Evolutionary conservation across 2,797 vertebrate species (phyloP).

Genomic region (Melanotaenia maccullochi): DNA sequence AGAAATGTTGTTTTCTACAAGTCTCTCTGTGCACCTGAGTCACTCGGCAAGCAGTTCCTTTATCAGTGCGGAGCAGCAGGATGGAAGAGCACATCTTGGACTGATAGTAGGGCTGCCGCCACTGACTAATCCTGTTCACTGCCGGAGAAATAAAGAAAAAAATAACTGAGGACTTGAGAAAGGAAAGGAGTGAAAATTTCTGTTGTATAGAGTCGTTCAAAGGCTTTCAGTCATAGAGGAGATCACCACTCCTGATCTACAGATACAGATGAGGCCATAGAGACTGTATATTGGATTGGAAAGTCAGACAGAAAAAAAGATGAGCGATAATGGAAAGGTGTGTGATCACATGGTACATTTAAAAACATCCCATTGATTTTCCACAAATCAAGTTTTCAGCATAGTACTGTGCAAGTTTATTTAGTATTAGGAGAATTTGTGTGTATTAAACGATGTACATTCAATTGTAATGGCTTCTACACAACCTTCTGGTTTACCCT

Average conservation of each 20-base stretch:
- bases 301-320: constrained; percentile 38
- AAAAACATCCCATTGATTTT: constrained; percentile 76
- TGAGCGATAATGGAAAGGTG: constrained; percentile 12
- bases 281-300: constrained; percentile 50
- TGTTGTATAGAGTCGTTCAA: constrained; percentile 72
- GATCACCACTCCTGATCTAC: constrained; percentile 66
- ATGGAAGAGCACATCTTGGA: constrained; percentile 79
- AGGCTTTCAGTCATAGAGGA: constrained; percentile 64
- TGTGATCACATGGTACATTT: constrained; percentile 50
- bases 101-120: constrained; percentile 76
- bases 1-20: constrained; percentile 76
- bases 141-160: constrained; percentile 72
- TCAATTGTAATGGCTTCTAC: constrained; percentile 79
- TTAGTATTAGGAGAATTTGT: constrained; percentile 72
- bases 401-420: constrained; percentile 57
- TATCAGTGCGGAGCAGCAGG: constrained; percentile 81
- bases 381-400: constrained; percentile 77
- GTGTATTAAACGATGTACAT: constrained; percentile 78
- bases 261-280: constrained; percentile 58
- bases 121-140: constrained; percentile 78
- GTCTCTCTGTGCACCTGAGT: constrained; percentile 73
- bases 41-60: constrained; percentile 74
- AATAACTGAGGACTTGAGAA: constrained; percentile 68
- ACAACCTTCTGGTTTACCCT: constrained; percentile 63
- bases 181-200: constrained; percentile 51